Percentiles rank a stretch among this genome's conserved stretches.
These are phyloP conservation scores for Helarctos malayanus DNA, from an alignment of 2,797 vertebrate genomes.

Conservation along the genomic window DNA sequence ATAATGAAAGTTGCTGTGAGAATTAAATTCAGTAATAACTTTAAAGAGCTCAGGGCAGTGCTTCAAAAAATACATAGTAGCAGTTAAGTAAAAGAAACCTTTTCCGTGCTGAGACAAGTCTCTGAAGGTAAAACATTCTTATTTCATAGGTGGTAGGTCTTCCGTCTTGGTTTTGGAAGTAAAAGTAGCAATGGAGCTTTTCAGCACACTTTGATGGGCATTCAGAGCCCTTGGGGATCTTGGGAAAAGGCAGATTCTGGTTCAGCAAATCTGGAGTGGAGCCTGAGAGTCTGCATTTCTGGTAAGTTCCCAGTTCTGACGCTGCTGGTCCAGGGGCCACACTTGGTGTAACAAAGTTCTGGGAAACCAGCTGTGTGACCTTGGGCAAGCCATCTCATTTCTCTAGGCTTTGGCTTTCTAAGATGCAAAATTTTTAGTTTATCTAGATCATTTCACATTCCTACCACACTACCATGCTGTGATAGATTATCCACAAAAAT, in stretches of 20 bases:
- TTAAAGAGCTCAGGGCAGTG: not conserved
- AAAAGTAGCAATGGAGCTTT: not conserved
- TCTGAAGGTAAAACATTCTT: not conserved
- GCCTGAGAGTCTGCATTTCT: not conserved
- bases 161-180: not conserved
- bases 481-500: not conserved
- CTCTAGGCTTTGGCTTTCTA: slow-evolving; percentile 3
- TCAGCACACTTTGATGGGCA: not conserved
- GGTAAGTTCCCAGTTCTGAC: not conserved
- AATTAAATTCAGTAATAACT: slow-evolving; percentile 52
- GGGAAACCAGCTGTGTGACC: not conserved
- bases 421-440: slow-evolving; percentile 10
- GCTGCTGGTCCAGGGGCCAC: not conserved
- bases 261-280: not conserved
- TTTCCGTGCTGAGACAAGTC: not conserved
- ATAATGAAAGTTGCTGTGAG: not conserved
- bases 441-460: slow-evolving; percentile 31
- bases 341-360: not conserved
- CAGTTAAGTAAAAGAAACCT: slow-evolving; percentile 8
- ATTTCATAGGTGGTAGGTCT: not conserved
- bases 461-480: not conserved
- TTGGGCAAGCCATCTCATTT: not conserved
- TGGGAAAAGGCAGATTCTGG: not conserved
- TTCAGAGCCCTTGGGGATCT: not conserved
- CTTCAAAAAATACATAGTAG: not conserved